Conservation (phyloP, 2,888 invertebrate species). For the Hyalella azteca region DNA sequence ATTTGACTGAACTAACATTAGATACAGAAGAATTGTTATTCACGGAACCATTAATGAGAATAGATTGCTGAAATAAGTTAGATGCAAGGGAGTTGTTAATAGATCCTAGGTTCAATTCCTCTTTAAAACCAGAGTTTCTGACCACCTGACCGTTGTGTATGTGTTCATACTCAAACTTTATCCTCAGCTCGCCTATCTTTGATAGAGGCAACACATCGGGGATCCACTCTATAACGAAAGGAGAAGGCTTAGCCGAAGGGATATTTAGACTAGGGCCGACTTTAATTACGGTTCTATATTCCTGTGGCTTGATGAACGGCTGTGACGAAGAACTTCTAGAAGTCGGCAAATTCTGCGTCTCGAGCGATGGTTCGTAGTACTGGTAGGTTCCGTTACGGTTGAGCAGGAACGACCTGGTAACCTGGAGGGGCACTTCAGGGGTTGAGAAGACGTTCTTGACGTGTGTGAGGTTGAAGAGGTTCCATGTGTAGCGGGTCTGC, state of each 20-base stretch:
- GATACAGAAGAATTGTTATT: background rate
- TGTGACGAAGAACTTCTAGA: conserved; percentile 62
- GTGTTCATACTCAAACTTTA: conserved; percentile 76
- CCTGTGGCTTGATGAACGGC: conserved; percentile 67
- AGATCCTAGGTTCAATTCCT: background rate
- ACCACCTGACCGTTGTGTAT: conserved; percentile 67
- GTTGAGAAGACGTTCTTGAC: conserved; percentile 78
- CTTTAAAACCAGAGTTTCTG: conserved; percentile 9
- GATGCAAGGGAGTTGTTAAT: background rate
- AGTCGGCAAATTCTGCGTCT: conserved; percentile 64
- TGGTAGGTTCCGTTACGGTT: conserved; percentile 58
- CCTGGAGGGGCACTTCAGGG: conserved; percentile 70
- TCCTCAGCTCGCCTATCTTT: conserved; percentile 74
- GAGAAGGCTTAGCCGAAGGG: conserved; percentile 65
- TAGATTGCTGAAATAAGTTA: background rate
- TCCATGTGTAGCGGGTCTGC: conserved; percentile 69
- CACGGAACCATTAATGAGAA: background rate
- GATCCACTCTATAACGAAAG: conserved; percentile 78
- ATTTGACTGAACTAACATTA: background rate
- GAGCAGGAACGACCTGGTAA: conserved; percentile 66
- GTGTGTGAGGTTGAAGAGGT: conserved; percentile 74
- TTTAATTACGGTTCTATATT: conserved; percentile 71
- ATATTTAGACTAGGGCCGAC: conserved; percentile 68
- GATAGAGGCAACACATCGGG: conserved; percentile 74
- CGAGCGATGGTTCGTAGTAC: conserved; percentile 56